These are phyloP conservation scores for Nothura maculosa DNA, from an alignment of 2,797 vertebrate genomes.

Conservation along the genomic window DNA sequence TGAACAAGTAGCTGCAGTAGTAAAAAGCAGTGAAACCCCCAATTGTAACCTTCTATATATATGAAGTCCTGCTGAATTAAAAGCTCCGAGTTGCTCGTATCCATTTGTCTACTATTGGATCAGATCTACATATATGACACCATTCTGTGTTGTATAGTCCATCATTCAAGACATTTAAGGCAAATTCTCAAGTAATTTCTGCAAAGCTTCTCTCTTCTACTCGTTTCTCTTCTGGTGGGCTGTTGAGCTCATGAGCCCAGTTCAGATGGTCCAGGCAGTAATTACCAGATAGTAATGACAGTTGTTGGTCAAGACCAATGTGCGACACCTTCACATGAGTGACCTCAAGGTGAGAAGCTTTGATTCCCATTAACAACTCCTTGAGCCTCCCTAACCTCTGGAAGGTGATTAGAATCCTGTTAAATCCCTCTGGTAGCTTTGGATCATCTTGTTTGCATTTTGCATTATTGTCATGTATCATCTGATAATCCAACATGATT, in stretches of 20 bases:
- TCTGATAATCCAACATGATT: conserved; percentile 16
- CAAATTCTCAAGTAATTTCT: neutral
- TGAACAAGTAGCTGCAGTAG: neutral
- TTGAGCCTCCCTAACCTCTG: conserved; percentile 4
- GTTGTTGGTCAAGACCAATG: conserved; percentile 9
- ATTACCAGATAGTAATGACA: neutral
- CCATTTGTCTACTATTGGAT: neutral
- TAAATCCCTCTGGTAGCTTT: conserved; percentile 43
- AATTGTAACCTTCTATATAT: neutral
- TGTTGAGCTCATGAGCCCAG: neutral
- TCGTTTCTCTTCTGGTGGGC: neutral
- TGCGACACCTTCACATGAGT: neutral
- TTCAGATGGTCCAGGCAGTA: neutral
- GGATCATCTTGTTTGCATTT: conserved; percentile 1
- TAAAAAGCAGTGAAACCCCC: neutral
- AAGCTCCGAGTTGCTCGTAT: fast-evolving
- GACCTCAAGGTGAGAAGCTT: conserved; percentile 54
- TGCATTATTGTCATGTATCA: neutral
- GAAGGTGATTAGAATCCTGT: conserved; percentile 44
- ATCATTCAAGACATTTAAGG: neutral
- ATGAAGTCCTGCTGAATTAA: neutral
- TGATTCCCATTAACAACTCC: conserved; percentile 13
- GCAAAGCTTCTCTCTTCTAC: neutral
- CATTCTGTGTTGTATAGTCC: neutral
- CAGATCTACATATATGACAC: neutral